Percentiles rank a stretch among this genome's conserved stretches.
These are phyloP conservation scores for Sorex araneus DNA, from an alignment of 2,113 vertebrate species.

Conservation along the genomic window DNA sequence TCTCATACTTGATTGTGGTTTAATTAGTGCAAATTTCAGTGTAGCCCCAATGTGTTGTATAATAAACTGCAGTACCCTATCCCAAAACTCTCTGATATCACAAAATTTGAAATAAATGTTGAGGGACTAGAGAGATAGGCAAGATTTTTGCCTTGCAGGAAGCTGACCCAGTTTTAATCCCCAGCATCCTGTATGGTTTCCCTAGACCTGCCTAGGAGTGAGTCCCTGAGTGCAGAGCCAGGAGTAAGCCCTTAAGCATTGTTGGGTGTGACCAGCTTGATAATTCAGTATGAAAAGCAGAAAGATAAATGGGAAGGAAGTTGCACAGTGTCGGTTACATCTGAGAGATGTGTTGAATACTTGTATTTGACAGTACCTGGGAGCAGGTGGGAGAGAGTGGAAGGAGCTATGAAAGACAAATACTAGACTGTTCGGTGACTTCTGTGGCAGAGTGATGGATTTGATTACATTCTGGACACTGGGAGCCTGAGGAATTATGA, in stretches of 20 bases:
- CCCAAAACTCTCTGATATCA: slow-evolving; percentile 44
- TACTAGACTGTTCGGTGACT: slow-evolving; percentile 40
- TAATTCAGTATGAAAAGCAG: slow-evolving; percentile 7
- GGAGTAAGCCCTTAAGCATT: too few species aligned
- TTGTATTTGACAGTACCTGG: slow-evolving; percentile 20
- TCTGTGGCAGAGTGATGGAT: neutral
- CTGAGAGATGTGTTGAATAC: neutral
- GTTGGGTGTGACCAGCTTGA: neutral
- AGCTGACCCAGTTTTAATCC: too few species aligned
- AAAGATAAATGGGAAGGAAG: neutral
- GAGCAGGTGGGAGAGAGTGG: neutral
- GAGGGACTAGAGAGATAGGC: too few species aligned
- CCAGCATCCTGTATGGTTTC: too few species aligned
- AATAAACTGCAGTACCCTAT: neutral
- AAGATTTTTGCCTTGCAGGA: too few species aligned
- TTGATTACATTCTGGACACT: slow-evolving; percentile 38
- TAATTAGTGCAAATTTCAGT: too few species aligned
- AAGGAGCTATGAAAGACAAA: neutral
- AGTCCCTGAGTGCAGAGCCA: too few species aligned
- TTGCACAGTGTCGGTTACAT: neutral
- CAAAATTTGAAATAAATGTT: neutral
- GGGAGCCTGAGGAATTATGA: slow-evolving; percentile 10
- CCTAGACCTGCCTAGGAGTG: neutral
- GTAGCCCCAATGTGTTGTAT: too few species aligned
- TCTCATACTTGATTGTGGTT: too few species aligned